Percentiles rank a stretch among this genome's conserved stretches.
phyloP scores from a whole-genome alignment of 2,888 invertebrate genomes.

The Selenia dentaria region DNA sequence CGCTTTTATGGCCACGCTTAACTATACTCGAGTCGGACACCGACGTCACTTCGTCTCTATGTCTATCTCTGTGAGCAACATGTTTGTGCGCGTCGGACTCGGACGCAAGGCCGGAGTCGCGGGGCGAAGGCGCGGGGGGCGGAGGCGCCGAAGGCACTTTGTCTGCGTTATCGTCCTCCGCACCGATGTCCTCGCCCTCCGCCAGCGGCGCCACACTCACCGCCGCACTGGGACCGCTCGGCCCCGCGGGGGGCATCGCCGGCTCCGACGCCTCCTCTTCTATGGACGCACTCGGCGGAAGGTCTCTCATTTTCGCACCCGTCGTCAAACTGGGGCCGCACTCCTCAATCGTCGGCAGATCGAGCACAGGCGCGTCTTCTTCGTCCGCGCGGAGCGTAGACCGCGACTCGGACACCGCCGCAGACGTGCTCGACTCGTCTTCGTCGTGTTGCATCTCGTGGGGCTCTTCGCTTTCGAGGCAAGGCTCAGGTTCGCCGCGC shows the following conservation, averaged over 20 bases:
- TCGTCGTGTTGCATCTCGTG: slow-evolving; percentile 33
- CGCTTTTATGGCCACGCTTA: slow-evolving; percentile 70
- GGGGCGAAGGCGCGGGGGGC: slow-evolving; percentile 38
- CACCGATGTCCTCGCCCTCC: slow-evolving; percentile 88
- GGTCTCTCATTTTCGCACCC: slow-evolving; percentile 49
- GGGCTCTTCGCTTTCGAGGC: slow-evolving; percentile 32
- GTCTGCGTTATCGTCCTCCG: slow-evolving; percentile 86
- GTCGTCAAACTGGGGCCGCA: slow-evolving; percentile 39
- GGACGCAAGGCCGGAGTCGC: slow-evolving; percentile 46
- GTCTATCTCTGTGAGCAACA: slow-evolving; percentile 73
- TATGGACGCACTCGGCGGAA: slow-evolving; percentile 35
- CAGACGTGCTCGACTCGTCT: slow-evolving; percentile 43
- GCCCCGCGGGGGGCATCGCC: slow-evolving; percentile 84
- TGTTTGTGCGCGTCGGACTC: slow-evolving; percentile 61
- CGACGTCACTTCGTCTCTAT: slow-evolving; percentile 70
- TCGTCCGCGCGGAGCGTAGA: slow-evolving; percentile 32
- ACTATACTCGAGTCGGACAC: slow-evolving; percentile 74
- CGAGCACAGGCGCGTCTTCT: slow-evolving; percentile 47
- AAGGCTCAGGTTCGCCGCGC: no score
- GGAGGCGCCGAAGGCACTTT: slow-evolving; percentile 75
- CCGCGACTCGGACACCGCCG: slow-evolving; percentile 40
- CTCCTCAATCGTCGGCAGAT: slow-evolving; percentile 52
- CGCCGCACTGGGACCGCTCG: slow-evolving; percentile 1
- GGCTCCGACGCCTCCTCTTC: slow-evolving; percentile 37
- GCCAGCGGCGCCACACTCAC: slow-evolving; percentile 86